Evolutionary conservation across 2,888 invertebrate genomes (phyloP).

Genomic region (Sphaerophoria taeniata): DNA sequence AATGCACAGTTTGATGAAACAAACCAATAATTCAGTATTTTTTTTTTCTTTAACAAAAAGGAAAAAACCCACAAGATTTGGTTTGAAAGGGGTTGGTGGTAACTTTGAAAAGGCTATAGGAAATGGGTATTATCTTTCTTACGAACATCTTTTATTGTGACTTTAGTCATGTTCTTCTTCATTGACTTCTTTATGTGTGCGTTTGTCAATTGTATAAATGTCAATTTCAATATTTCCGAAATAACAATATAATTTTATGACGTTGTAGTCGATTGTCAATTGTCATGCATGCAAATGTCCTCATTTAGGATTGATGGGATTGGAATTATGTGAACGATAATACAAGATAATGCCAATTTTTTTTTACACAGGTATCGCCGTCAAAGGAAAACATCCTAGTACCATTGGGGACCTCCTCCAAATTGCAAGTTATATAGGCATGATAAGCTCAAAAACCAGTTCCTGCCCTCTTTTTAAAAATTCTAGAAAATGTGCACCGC

Average conservation of each 20-base stretch:
- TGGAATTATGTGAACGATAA: not conserved
- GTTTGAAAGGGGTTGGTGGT: constrained; percentile 57
- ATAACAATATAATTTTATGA: constrained; percentile 73
- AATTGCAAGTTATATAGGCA: too few species aligned
- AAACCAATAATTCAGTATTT: constrained; percentile 72
- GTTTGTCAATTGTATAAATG: constrained; percentile 67
- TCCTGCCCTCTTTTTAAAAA: too few species aligned
- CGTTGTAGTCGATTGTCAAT: constrained; percentile 76
- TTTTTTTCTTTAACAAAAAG: constrained; percentile 36
- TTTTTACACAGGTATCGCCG: constrained; percentile 35
- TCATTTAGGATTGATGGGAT: constrained; percentile 76
- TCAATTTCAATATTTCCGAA: constrained; percentile 73
- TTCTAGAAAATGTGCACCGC: too few species aligned
- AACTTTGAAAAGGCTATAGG: constrained; percentile 19
- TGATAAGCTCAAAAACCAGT: too few species aligned
- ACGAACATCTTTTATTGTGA: constrained; percentile 68
- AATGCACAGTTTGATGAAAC: constrained; percentile 75
- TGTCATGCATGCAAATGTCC: constrained; percentile 82
- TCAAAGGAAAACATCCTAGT: too few species aligned
- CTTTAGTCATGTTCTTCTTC: constrained; percentile 48
- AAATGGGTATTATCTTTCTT: constrained; percentile 49
- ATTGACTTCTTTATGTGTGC: constrained; percentile 34
- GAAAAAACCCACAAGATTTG: constrained; percentile 64
- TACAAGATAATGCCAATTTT: not conserved
- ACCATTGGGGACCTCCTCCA: too few species aligned